Conservation (phyloP, 2,797 vertebrate species). For the Helostoma temminkii region DNA sequence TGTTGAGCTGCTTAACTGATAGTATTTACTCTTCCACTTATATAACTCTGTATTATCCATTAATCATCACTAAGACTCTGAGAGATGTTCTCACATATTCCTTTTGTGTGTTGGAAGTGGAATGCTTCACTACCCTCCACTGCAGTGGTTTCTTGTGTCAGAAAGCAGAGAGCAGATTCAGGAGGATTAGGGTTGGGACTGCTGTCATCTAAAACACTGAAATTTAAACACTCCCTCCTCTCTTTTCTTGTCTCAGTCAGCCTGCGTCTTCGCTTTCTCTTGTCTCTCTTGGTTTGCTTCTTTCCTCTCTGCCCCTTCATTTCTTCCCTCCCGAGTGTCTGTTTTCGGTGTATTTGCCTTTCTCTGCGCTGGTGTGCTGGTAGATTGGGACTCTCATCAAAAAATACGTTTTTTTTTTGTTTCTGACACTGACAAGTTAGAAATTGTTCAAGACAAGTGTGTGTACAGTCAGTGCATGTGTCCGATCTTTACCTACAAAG, state of each 20-base stretch:
- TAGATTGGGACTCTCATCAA: conserved; percentile 7
- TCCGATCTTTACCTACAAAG: background rate
- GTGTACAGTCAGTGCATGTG: background rate
- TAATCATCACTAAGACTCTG: conserved; percentile 13
- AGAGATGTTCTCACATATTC: conserved; percentile 33
- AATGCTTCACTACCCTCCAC: conserved; percentile 21
- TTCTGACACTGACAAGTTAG: background rate
- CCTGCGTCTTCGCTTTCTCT: background rate
- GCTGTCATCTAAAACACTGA: conserved; percentile 45
- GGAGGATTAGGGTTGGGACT: conserved; percentile 42
- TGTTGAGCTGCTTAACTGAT: conserved; percentile 5
- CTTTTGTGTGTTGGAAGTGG: conserved; percentile 24
- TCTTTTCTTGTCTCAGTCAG: conserved; percentile 10
- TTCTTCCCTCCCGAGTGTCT: conserved; percentile 14
- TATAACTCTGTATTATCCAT: conserved; percentile 29
- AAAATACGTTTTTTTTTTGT: conserved; percentile 1
- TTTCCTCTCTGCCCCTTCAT: background rate
- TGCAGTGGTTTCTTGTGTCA: conserved; percentile 28
- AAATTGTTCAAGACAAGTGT: conserved; percentile 10
- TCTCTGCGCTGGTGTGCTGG: background rate
- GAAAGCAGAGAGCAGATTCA: conserved; percentile 36
- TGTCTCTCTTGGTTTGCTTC: conserved; percentile 6
- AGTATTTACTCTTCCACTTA: conserved; percentile 29
- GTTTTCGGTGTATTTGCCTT: conserved; percentile 27
- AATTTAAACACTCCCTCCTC: conserved; percentile 38